phyloP scores from a whole-genome alignment of 2,888 invertebrate species.

The Diaperis boleti region DNA sequence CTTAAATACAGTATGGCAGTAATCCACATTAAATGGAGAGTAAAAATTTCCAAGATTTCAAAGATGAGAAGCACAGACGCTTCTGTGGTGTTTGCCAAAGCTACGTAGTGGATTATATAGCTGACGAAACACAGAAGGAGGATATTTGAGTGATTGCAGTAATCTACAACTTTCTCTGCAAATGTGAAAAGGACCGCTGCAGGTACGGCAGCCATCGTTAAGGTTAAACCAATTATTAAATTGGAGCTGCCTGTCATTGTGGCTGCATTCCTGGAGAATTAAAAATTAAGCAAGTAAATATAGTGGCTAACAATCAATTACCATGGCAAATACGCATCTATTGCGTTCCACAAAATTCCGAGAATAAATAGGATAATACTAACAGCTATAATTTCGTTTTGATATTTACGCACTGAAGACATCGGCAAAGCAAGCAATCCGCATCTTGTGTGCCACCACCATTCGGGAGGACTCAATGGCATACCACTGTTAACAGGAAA shows the following conservation, averaged over 20 bases:
- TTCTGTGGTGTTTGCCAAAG: constrained; percentile 66
- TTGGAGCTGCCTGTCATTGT: constrained; percentile 28
- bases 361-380: constrained; percentile 77
- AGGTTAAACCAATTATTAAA: constrained; percentile 74
- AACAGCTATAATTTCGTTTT: constrained; percentile 79
- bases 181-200: constrained; percentile 80
- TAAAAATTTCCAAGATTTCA: constrained; percentile 81
- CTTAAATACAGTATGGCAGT: constrained; percentile 84
- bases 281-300: not conserved
- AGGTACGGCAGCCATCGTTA: constrained; percentile 77
- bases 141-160: constrained; percentile 85
- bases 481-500: constrained; percentile 71
- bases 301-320: constrained; percentile 57
- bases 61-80: constrained; percentile 77
- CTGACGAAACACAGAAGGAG: constrained; percentile 85
- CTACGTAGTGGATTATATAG: constrained; percentile 82
- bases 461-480: constrained; percentile 85
- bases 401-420: constrained; percentile 81
- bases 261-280: constrained; percentile 14
- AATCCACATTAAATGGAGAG: constrained; percentile 83
- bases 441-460: constrained; percentile 89
- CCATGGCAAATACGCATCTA: constrained; percentile 83
- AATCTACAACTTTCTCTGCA: constrained; percentile 87
- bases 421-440: constrained; percentile 84
- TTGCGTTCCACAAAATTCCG: constrained; percentile 84